A percentile compares a stretch with the other conserved stretches of the same genome.
Evolutionary conservation across 2,888 invertebrate species (phyloP).

Genomic region (Stratiomys singularior): DNA sequence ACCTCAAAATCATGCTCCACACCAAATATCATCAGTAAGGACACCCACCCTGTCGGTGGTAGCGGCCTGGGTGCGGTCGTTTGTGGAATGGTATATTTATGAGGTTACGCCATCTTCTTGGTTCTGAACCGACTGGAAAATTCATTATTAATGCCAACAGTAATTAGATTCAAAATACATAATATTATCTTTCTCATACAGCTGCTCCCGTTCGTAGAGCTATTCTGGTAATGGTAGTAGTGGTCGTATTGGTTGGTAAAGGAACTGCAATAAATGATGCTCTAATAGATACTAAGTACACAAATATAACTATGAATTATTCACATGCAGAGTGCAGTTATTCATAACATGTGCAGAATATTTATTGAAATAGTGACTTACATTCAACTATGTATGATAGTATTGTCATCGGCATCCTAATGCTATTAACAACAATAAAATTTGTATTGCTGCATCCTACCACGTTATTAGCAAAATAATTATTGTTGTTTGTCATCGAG

Average conservation of each 20-base stretch:
- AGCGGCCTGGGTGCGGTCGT: background rate
- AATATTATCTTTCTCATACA: constrained; percentile 11
- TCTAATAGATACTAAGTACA: constrained; percentile 1
- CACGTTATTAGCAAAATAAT: too few relatives aligned
- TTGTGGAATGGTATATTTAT: background rate
- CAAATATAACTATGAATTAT: background rate
- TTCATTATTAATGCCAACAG: constrained; percentile 39
- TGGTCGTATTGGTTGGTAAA: too few relatives aligned
- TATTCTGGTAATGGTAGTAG: too few relatives aligned
- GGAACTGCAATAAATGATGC: background rate
- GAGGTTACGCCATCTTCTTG: background rate
- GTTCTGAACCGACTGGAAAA: background rate
- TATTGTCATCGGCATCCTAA: too few relatives aligned
- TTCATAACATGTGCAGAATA: background rate
- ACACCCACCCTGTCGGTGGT: background rate
- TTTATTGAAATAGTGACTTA: too few relatives aligned
- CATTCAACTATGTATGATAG: too few relatives aligned
- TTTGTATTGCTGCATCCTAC: too few relatives aligned
- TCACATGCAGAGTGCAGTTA: background rate
- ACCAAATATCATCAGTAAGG: background rate
- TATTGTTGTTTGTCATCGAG: too few relatives aligned
- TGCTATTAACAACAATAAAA: too few relatives aligned
- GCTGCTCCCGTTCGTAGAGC: background rate
- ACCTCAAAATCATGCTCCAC: background rate
- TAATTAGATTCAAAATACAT: constrained; percentile 41